Evolutionary conservation across 2,113 vertebrate genomes (phyloP).

Genomic region (Theristicus caerulescens): DNA sequence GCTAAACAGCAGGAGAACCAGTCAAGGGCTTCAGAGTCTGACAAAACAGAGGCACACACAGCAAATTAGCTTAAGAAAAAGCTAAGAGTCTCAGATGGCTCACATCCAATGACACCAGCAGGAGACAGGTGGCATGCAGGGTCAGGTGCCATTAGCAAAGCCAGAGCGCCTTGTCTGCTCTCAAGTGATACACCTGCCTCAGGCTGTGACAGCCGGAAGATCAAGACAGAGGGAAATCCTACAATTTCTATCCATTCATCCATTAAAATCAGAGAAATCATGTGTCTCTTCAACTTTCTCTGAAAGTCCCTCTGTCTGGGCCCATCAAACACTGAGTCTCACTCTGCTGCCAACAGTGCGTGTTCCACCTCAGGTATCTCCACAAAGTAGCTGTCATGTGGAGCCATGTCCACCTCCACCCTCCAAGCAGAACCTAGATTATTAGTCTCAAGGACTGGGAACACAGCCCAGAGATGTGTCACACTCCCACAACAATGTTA

Average conservation of each 20-base stretch:
- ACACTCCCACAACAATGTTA: not conserved
- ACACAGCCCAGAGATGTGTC: not conserved
- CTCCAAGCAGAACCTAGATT: not conserved
- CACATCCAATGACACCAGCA: constrained; percentile 1
- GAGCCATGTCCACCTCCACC: not conserved
- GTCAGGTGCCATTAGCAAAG: not conserved
- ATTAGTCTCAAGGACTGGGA: not conserved
- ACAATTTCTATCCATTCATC: not conserved
- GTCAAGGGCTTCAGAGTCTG: not conserved
- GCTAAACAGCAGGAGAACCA: constrained; percentile 38
- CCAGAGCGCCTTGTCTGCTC: not conserved
- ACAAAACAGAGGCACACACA: not conserved
- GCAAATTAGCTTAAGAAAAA: not conserved
- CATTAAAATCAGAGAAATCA: not conserved
- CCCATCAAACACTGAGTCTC: not conserved
- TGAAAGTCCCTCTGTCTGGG: not conserved
- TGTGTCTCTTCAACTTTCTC: not conserved
- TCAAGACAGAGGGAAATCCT: not conserved
- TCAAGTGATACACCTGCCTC: not conserved
- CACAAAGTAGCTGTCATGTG: not conserved
- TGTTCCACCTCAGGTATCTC: not conserved
- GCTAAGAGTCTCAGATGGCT: not conserved
- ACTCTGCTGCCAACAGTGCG: not conserved
- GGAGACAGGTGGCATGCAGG: not conserved
- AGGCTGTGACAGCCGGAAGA: not conserved